Evolutionary conservation across 2,797 vertebrate species (phyloP).

Genomic region (Scarus forsteni): DNA sequence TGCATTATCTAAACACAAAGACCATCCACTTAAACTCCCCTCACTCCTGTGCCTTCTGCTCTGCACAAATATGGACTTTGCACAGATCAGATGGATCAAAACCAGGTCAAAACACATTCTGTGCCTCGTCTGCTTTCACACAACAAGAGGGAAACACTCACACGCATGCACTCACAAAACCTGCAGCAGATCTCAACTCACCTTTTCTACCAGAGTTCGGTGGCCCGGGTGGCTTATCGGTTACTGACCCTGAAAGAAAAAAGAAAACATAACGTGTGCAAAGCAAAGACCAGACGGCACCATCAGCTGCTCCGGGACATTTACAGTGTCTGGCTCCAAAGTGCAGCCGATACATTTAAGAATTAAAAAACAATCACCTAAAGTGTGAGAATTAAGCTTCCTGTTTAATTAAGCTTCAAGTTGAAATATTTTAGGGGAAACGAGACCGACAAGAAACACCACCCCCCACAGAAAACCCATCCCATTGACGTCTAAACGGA

Average conservation of each 20-base stretch:
- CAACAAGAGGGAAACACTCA: slow-evolving; percentile 24
- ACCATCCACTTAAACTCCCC: background rate
- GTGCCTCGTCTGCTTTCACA: slow-evolving; percentile 18
- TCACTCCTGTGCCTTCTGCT: slow-evolving; percentile 4
- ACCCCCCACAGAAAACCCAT: slow-evolving; percentile 17
- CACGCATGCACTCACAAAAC: slow-evolving; percentile 50
- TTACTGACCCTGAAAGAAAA: slow-evolving; percentile 91
- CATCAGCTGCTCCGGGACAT: background rate
- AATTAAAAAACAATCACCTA: background rate
- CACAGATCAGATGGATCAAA: slow-evolving; percentile 18
- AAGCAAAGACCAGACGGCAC: slow-evolving; percentile 21
- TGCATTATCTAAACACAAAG: background rate
- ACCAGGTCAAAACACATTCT: slow-evolving; percentile 37
- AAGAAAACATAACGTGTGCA: slow-evolving; percentile 39
- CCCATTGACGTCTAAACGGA: slow-evolving; percentile 1
- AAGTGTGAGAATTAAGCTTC: background rate
- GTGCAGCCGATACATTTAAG: background rate
- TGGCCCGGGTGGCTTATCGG: slow-evolving; percentile 93
- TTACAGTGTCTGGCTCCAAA: slow-evolving; percentile 1
- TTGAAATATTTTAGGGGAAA: slow-evolving; percentile 1
- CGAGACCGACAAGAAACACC: slow-evolving; percentile 10
- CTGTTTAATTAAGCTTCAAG: background rate
- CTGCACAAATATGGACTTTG: slow-evolving; percentile 66
- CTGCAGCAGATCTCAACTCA: slow-evolving; percentile 87
- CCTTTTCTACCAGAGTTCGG: slow-evolving; percentile 96